Percentiles rank a stretch among this genome's conserved stretches.
Conservation (phyloP, 2,797 vertebrate genomes). For the Buceros bicornis region DNA sequence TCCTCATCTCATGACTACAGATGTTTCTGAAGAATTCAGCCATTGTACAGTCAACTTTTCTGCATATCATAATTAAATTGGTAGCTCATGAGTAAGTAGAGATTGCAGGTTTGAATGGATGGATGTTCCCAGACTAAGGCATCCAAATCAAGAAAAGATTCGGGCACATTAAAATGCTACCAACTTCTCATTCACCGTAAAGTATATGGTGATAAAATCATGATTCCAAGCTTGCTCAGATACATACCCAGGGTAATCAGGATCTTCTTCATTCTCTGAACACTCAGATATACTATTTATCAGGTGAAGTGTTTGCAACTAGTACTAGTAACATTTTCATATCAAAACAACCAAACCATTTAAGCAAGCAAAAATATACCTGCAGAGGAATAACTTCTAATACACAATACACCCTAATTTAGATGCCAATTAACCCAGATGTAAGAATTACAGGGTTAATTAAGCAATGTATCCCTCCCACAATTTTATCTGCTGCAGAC, state of each 20-base stretch:
- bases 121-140: not conserved
- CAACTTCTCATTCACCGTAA: not conserved
- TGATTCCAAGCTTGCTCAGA: not conserved
- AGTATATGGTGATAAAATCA: not conserved
- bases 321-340: not conserved
- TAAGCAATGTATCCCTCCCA: conserved; percentile 61
- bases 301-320: not conserved
- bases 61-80: not conserved
- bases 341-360: not conserved
- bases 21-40: not conserved
- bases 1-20: not conserved
- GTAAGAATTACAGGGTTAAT: conserved; percentile 77
- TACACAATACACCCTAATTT: conserved; percentile 56
- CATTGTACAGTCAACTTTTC: not conserved
- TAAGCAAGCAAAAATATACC: not conserved
- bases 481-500: conserved; percentile 65
- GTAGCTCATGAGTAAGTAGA: not conserved
- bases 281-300: not conserved
- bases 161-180: not conserved
- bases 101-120: not conserved
- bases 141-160: not conserved
- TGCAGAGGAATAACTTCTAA: not conserved
- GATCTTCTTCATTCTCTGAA: not conserved
- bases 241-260: not conserved
- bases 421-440: conserved; percentile 73